A percentile compares a stretch with the other conserved stretches of the same genome.
These are phyloP conservation scores for Aleiodes sp. DNA, from an alignment of 1,140 invertebrate species.

Conservation along the genomic window DNA sequence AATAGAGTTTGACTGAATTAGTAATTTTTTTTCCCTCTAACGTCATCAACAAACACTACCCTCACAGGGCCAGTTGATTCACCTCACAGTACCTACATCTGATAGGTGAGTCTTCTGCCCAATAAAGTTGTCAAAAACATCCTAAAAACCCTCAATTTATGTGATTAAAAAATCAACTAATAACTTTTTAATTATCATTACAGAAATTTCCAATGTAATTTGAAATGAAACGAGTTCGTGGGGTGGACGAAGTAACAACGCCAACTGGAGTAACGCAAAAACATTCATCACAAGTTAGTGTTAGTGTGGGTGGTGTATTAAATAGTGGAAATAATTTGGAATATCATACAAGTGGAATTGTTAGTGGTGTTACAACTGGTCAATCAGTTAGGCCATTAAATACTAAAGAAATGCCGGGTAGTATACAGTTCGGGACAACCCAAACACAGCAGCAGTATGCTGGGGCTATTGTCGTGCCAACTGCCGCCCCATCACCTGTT, in stretches of 20 bases:
- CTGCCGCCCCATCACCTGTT: conserved; percentile 57
- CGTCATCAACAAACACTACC: no score
- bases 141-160: no score
- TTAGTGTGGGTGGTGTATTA: conserved; percentile 51
- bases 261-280: conserved; percentile 65
- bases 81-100: conserved; percentile 32
- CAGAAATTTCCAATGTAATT: conserved; percentile 70
- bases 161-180: no score
- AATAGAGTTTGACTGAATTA: neutral
- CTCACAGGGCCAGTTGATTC: conserved; percentile 36
- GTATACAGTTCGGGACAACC: conserved; percentile 61
- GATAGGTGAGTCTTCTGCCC: conserved; percentile 31
- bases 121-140: neutral
- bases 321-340: conserved; percentile 43
- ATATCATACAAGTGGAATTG: conserved; percentile 60
- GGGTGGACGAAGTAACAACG: conserved; percentile 69
- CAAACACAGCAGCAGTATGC: conserved; percentile 64
- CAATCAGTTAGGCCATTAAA: conserved; percentile 60
- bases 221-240: conserved; percentile 73
- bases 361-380: conserved; percentile 56
- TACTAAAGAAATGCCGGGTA: conserved; percentile 64
- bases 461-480: conserved; percentile 62
- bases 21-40: neutral
- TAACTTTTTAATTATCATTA: conserved; percentile 1
- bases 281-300: conserved; percentile 56